Conservation (phyloP, 2,888 invertebrate species). For the Cantharis nigra region DNA sequence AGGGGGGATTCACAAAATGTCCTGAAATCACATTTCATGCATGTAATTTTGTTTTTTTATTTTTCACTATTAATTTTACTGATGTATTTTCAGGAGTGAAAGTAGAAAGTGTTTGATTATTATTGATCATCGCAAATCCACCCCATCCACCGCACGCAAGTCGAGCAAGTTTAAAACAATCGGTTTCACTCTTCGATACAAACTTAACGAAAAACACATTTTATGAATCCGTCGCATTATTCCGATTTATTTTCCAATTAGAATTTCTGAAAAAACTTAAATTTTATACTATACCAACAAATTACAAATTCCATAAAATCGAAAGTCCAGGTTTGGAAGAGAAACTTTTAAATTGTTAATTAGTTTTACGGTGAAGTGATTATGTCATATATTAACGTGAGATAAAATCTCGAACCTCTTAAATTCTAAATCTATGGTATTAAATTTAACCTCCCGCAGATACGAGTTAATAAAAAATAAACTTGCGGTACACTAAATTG, state of each 20-base stretch:
- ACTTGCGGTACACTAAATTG: conserved; percentile 7
- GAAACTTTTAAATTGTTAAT: conserved; percentile 19
- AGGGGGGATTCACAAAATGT: too few species aligned
- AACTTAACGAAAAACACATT: not conserved
- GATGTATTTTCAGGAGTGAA: not conserved
- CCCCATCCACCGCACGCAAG: not conserved
- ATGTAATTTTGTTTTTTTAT: not conserved
- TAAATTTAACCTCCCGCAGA: not conserved
- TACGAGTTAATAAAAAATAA: not conserved
- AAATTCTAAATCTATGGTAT: conserved; percentile 5
- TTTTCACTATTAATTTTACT: not conserved
- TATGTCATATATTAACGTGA: conserved; percentile 21
- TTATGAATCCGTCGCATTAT: too few species aligned
- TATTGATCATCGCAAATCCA: not conserved
- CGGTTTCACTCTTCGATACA: not conserved
- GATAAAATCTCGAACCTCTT: conserved; percentile 14
- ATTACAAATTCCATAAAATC: not conserved
- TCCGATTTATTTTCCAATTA: not conserved
- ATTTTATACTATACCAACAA: not conserved
- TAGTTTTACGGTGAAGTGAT: conserved; percentile 23
- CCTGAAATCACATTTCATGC: not conserved
- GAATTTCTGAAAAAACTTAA: not conserved
- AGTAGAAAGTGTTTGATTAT: not conserved
- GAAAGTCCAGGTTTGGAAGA: conserved; percentile 2
- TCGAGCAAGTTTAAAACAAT: not conserved